Percentiles rank a stretch among this genome's conserved stretches.
phyloP scores from a whole-genome alignment of 2,113 vertebrate genomes.

The Psittacara wagleri region DNA sequence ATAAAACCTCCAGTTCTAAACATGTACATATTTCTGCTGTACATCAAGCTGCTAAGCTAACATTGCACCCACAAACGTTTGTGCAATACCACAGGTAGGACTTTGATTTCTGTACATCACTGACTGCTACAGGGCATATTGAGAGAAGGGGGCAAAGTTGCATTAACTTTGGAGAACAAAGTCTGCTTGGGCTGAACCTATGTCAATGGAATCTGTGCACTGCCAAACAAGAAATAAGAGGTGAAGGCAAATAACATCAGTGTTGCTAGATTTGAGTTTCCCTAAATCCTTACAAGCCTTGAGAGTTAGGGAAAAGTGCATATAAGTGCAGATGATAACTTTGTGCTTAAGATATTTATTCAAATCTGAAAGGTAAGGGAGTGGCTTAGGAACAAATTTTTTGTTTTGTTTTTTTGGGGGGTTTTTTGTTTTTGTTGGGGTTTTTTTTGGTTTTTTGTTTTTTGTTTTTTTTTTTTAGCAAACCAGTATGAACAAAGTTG shows the following conservation, averaged over 20 bases:
- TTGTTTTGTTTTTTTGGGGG: background rate
- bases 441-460: no score
- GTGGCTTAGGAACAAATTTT: background rate
- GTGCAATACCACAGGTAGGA: conserved; percentile 35
- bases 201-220: background rate
- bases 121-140: background rate
- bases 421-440: rapidly evolving
- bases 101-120: conserved; percentile 38
- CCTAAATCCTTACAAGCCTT: background rate
- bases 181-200: background rate
- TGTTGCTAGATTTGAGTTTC: background rate
- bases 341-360: background rate
- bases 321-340: conserved; percentile 1
- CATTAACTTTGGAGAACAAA: background rate
- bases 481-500: background rate
- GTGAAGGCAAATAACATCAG: background rate
- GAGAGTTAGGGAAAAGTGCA: background rate
- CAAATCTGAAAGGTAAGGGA: conserved; percentile 4
- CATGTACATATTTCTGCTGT: background rate
- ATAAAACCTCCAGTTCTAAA: background rate
- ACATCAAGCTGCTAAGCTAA: conserved; percentile 24
- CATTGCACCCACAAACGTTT: background rate
- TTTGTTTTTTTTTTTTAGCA: background rate
- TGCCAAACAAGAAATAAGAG: background rate
- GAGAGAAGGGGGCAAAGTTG: background rate